phyloP scores from a whole-genome alignment of 92 coral and sea anemone species.

The Galaxea fascicularis region DNA sequence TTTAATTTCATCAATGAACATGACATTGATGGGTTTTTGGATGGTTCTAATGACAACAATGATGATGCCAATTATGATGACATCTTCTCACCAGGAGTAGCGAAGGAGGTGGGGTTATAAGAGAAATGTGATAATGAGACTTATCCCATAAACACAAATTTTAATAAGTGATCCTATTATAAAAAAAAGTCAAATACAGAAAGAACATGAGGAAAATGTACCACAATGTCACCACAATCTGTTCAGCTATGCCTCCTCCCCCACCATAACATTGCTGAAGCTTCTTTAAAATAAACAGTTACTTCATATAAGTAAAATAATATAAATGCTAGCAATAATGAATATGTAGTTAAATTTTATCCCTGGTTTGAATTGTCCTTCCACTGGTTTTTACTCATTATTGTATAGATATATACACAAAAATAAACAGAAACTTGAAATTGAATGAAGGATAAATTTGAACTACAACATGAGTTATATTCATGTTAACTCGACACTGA shows the following conservation, averaged over 20 bases:
- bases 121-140: constrained; percentile 23
- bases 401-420: neutral
- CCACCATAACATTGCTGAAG: no score
- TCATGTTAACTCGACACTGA: neutral
- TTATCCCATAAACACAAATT: constrained; percentile 2
- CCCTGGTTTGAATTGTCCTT: no score
- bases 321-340: no score
- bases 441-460: neutral
- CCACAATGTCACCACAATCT: no score
- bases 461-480: neutral
- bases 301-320: no score
- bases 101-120: constrained; percentile 23
- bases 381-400: no score
- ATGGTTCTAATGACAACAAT: constrained; percentile 6
- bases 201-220: neutral
- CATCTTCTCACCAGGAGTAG: constrained; percentile 9
- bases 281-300: no score
- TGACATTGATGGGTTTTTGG: constrained; percentile 36
- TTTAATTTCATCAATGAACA: constrained; percentile 22
- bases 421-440: no score
- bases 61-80: constrained; percentile 6
- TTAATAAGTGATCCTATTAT: neutral
- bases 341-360: no score
- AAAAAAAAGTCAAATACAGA: neutral
- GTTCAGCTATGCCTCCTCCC: no score